A percentile compares a stretch with the other conserved stretches of the same genome.
Conservation (phyloP, 2,113 vertebrate species). For the Haemorhous mexicanus region DNA sequence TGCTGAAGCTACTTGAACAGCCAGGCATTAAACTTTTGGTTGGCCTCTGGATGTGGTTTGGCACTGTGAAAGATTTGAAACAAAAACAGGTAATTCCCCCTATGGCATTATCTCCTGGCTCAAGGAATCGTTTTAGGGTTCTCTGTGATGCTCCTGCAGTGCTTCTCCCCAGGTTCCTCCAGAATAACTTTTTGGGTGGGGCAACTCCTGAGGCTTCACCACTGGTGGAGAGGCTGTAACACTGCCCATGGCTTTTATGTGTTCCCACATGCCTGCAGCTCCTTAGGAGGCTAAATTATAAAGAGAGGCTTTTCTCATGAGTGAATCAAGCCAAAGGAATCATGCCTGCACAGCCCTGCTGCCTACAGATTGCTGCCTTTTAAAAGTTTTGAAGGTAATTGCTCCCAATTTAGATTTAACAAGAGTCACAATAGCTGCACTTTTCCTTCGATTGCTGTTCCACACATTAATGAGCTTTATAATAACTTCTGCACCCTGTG, state of each 20-base stretch:
- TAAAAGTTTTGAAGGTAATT: neutral
- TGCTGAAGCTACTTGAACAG: neutral
- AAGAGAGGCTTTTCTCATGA: neutral
- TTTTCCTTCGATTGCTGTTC: neutral
- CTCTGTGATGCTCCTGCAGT: neutral
- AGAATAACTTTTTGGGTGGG: neutral
- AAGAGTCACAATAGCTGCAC: neutral
- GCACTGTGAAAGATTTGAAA: neutral
- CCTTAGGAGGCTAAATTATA: neutral
- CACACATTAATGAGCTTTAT: constrained; percentile 45
- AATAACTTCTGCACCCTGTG: constrained; percentile 40
- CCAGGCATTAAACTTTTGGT: neutral
- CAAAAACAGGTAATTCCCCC: neutral
- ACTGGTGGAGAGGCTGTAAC: accelerated
- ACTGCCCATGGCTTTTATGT: accelerated
- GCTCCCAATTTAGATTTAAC: neutral
- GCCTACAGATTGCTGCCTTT: neutral
- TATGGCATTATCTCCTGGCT: neutral
- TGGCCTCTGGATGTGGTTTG: neutral
- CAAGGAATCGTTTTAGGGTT: neutral
- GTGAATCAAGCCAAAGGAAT: neutral
- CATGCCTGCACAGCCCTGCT: neutral
- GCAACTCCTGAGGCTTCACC: neutral
- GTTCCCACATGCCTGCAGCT: neutral
- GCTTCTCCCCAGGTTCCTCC: neutral